Percentiles rank a stretch among this genome's conserved stretches.
phyloP scores from a whole-genome alignment of 2,888 invertebrate species.

The Linnaemya tessellans region DNA sequence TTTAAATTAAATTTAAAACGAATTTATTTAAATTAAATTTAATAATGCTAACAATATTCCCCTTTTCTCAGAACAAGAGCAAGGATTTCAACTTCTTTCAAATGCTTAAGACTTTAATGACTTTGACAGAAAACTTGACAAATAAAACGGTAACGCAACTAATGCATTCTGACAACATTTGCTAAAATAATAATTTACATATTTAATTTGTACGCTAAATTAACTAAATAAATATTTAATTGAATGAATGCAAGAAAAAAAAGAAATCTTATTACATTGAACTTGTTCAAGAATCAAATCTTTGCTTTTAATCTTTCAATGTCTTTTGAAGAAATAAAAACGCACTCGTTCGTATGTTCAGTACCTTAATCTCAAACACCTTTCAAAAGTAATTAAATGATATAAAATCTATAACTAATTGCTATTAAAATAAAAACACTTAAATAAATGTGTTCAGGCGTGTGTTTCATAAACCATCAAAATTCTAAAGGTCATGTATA shows the following conservation, averaged over 20 bases:
- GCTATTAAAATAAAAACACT: slow-evolving; percentile 5
- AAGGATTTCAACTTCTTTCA: slow-evolving; percentile 60
- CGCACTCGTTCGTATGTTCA: background rate
- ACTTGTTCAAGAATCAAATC: slow-evolving; percentile 40
- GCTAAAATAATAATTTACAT: slow-evolving; percentile 6
- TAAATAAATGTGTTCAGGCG: slow-evolving; percentile 9
- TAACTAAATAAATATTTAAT: background rate
- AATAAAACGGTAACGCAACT: slow-evolving; percentile 14
- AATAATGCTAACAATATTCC: slow-evolving; percentile 37
- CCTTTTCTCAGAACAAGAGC: slow-evolving; percentile 62
- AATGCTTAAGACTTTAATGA: slow-evolving; percentile 11
- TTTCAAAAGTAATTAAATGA: slow-evolving; percentile 71
- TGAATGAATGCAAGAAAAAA: background rate
- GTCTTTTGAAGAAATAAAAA: slow-evolving; percentile 7
- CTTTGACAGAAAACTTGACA: slow-evolving; percentile 54
- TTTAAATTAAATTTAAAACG: too few species aligned
- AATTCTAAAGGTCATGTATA: slow-evolving; percentile 59
- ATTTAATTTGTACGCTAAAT: slow-evolving; percentile 11
- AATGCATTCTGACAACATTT: slow-evolving; percentile 21
- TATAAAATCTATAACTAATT: slow-evolving; percentile 65
- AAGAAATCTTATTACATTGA: slow-evolving; percentile 37
- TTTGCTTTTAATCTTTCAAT: slow-evolving; percentile 45
- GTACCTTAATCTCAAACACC: slow-evolving; percentile 65
- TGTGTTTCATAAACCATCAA: slow-evolving; percentile 34
- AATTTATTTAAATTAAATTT: slow-evolving; percentile 7